Evolutionary conservation across 2,797 vertebrate species (phyloP).

Genomic region (Anisognathus igniventris): DNA sequence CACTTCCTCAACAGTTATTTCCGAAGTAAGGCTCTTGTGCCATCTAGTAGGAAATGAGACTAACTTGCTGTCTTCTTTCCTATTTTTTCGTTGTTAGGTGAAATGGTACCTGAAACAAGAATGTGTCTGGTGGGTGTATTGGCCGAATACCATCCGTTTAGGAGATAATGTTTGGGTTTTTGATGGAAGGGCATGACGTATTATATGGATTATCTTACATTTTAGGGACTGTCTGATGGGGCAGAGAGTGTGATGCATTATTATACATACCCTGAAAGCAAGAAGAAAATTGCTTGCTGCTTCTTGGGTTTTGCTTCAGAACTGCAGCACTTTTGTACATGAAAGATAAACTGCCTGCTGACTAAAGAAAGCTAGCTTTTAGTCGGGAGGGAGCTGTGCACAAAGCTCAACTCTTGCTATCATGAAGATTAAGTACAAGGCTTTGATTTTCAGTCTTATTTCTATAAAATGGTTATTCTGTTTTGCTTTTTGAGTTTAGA

Average conservation of each 20-base stretch:
- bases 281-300: not conserved
- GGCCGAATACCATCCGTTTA: too few species aligned
- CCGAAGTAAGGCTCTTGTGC: not conserved
- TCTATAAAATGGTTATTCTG: not conserved
- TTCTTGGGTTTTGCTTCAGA: not conserved
- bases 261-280: too few species aligned
- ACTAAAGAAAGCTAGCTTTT: not conserved
- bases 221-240: too few species aligned
- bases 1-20: not conserved
- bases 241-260: too few species aligned
- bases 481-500: not conserved
- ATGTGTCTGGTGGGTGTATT: too few species aligned
- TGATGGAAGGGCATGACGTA: too few species aligned
- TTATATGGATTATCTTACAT: too few species aligned
- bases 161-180: too few species aligned
- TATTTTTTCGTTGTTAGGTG: not conserved
- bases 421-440: not conserved
- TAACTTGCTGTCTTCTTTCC: not conserved
- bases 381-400: not conserved
- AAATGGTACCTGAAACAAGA: not conserved
- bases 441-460: not conserved
- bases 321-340: not conserved
- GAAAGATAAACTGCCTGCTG: not conserved
- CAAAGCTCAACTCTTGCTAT: not conserved
- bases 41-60: not conserved